phyloP scores from a whole-genome alignment of 2,113 vertebrate genomes.

The Trichomycterus rosablanca region DNA sequence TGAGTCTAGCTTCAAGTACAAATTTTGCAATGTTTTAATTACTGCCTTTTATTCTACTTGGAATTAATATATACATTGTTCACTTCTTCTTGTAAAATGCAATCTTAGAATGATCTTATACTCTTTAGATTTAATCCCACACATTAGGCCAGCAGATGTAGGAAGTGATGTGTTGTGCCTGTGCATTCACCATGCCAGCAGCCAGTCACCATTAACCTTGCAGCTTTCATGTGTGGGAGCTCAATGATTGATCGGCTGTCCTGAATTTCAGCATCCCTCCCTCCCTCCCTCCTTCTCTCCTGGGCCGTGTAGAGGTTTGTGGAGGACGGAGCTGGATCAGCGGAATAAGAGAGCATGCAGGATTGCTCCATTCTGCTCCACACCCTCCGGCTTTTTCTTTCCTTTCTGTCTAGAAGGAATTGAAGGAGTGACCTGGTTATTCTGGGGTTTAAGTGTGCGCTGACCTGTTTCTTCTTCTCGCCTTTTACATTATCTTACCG shows the following conservation, averaged over 20 bases:
- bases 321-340: slow-evolving; percentile 15
- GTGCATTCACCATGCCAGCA: slow-evolving; percentile 19
- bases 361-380: slow-evolving; percentile 20
- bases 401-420: slow-evolving; percentile 33
- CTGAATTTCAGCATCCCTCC: slow-evolving; percentile 46
- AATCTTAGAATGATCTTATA: too few relatives aligned
- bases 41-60: too few relatives aligned
- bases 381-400: slow-evolving; percentile 20
- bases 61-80: too few relatives aligned
- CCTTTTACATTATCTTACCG: slow-evolving; percentile 27
- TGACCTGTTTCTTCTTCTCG: slow-evolving; percentile 33
- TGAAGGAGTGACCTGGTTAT: slow-evolving; percentile 39
- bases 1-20: too few relatives aligned
- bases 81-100: too few relatives aligned
- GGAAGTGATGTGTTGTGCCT: slow-evolving; percentile 24
- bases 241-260: slow-evolving; percentile 54
- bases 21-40: too few relatives aligned
- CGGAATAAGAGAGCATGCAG: slow-evolving; percentile 17
- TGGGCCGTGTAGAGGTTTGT: background rate
- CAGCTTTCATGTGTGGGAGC: slow-evolving; percentile 45
- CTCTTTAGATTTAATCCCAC: too few relatives aligned
- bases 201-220: slow-evolving; percentile 53
- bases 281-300: slow-evolving; percentile 3
- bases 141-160: background rate
- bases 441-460: slow-evolving; percentile 22